Percentiles rank a stretch among this genome's conserved stretches.
phyloP scores from a whole-genome alignment of 2,797 vertebrate genomes.

The Gallinago stenura region DNA sequence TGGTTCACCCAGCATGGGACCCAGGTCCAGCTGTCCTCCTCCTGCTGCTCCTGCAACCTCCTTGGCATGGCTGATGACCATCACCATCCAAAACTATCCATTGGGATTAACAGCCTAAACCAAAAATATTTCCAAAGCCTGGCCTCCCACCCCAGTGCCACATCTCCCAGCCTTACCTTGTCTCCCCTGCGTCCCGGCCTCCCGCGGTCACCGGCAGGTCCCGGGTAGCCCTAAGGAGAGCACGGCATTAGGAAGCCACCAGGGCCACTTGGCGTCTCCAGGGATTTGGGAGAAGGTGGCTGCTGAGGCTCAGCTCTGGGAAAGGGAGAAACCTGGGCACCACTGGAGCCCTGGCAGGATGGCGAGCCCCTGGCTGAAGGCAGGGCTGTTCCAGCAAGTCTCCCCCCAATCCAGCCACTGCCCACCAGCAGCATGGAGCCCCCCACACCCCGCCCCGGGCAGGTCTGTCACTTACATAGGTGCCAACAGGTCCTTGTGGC shows the following conservation, averaged over 20 bases:
- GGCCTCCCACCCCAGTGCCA: no score
- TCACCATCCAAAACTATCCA: background rate
- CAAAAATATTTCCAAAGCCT: no score
- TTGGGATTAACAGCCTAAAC: background rate
- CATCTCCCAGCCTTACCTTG: no score
- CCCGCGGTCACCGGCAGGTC: conserved; percentile 72
- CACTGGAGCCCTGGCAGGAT: background rate
- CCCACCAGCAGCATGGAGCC: accelerated
- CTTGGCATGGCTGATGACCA: accelerated
- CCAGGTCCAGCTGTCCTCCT: background rate
- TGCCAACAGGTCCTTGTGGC: conserved; percentile 89
- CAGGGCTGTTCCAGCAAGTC: accelerated
- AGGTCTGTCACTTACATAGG: conserved; percentile 86
- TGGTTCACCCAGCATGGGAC: background rate
- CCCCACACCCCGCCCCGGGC: accelerated
- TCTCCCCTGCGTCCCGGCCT: no score
- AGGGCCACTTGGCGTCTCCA: accelerated
- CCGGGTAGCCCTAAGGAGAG: conserved; percentile 83
- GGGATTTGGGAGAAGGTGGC: background rate
- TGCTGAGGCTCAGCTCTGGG: background rate
- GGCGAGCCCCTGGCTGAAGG: background rate
- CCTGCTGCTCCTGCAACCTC: background rate
- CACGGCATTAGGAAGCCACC: background rate
- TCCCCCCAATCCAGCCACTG: accelerated
- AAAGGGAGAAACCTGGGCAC: background rate